These are phyloP conservation scores for Vombatus ursinus DNA, from an alignment of 2,113 vertebrate genomes.

Conservation along the genomic window DNA sequence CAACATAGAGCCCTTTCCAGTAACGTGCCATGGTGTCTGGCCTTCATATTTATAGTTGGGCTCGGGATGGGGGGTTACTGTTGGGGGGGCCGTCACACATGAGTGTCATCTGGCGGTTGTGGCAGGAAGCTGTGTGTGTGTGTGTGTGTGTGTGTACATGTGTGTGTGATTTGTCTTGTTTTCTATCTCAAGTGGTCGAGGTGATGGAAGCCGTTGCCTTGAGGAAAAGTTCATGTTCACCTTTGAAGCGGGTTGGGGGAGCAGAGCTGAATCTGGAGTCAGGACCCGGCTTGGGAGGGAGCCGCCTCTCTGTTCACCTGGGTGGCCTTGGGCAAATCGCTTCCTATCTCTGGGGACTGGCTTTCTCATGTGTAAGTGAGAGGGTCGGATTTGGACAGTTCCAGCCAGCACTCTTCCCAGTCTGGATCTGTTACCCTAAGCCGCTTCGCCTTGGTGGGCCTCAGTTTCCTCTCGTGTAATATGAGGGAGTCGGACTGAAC, in stretches of 20 bases:
- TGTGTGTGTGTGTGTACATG: too few relatives aligned
- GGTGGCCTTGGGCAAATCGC: neutral
- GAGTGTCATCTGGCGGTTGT: neutral
- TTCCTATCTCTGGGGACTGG: too few relatives aligned
- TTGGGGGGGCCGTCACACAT: neutral
- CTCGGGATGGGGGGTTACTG: too few relatives aligned
- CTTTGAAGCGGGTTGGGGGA: neutral
- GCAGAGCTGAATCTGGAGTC: neutral
- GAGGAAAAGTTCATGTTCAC: neutral
- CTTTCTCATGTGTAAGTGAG: neutral
- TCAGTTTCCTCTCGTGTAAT: neutral
- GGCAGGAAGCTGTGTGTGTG: neutral
- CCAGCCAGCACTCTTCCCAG: neutral
- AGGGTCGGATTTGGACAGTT: too few relatives aligned
- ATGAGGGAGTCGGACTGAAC: neutral
- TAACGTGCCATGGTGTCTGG: too few relatives aligned
- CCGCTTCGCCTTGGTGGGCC: neutral
- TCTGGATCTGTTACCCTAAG: neutral
- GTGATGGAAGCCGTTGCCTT: neutral
- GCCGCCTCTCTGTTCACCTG: neutral
- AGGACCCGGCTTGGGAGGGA: neutral
- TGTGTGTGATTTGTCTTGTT: neutral
- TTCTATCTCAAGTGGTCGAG: neutral
- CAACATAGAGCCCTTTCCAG: too few relatives aligned
- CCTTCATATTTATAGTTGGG: too few relatives aligned